Percentiles rank a stretch among this genome's conserved stretches.
phyloP scores from a whole-genome alignment of 2,888 invertebrate genomes.

The Drosophila longiperda region DNA sequence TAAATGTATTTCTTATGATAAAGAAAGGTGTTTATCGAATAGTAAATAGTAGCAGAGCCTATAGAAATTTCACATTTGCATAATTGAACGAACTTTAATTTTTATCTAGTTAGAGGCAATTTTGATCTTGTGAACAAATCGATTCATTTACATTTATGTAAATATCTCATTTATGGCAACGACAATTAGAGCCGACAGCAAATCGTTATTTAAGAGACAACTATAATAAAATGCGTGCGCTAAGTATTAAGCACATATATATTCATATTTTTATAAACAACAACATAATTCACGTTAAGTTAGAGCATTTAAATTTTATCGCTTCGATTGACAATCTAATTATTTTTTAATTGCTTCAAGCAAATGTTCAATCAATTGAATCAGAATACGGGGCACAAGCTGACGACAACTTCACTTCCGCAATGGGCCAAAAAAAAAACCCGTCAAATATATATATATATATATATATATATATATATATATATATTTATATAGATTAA shows the following conservation, averaged over 20 bases:
- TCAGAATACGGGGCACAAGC: slow-evolving; percentile 8
- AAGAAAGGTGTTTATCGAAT: background rate
- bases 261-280: background rate
- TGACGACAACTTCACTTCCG: slow-evolving; percentile 44
- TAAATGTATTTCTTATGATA: background rate
- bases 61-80: too few species aligned
- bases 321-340: slow-evolving; percentile 32
- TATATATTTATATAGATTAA: background rate
- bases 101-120: too few species aligned
- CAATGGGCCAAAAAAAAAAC: slow-evolving; percentile 8
- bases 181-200: background rate
- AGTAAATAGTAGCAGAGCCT: too few species aligned
- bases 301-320: slow-evolving; percentile 20
- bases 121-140: too few species aligned
- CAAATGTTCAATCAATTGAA: slow-evolving; percentile 10
- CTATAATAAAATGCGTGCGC: slow-evolving; percentile 32
- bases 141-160: too few species aligned
- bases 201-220: slow-evolving; percentile 6
- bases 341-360: slow-evolving; percentile 53
- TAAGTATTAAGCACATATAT: background rate
- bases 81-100: too few species aligned
- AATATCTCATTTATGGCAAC: too few species aligned
- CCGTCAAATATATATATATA: background rate
- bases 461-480: background rate
- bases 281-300: slow-evolving; percentile 20